A percentile compares a stretch with the other conserved stretches of the same genome.
Evolutionary conservation across 1,140 invertebrate genomes (phyloP).

Genomic region (Brachionus plicatilis): DNA sequence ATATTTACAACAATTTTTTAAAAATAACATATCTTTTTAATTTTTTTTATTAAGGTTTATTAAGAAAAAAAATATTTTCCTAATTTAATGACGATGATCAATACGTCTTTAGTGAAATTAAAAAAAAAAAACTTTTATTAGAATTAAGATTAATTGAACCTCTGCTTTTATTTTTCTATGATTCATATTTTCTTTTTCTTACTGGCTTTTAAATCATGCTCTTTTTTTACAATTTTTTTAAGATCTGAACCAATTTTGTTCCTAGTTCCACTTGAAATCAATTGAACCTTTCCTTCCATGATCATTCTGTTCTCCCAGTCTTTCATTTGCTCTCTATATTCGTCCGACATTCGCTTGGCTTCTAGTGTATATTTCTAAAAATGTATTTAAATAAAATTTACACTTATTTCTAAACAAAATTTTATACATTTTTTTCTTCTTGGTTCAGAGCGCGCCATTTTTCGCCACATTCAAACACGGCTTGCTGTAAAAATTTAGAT

Average conservation of each 20-base stretch:
- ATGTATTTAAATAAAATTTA: background rate
- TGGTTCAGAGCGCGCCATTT: background rate
- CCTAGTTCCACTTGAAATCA: background rate
- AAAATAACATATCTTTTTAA: background rate
- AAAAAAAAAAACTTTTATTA: background rate
- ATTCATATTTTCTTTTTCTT: background rate
- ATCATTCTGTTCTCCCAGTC: conserved; percentile 30
- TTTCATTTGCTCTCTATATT: background rate
- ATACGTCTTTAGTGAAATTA: background rate
- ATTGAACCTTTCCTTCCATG: background rate
- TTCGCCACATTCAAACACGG: background rate
- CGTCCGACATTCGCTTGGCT: background rate
- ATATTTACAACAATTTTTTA: background rate
- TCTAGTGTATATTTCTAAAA: background rate
- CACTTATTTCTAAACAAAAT: background rate
- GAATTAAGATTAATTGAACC: background rate
- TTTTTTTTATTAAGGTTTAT: background rate
- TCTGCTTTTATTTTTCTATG: background rate
- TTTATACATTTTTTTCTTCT: background rate
- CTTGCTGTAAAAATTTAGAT: background rate
- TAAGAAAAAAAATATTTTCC: background rate
- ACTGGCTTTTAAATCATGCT: background rate
- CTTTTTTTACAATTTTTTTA: background rate
- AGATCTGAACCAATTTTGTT: background rate
- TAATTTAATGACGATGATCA: background rate